Evolutionary conservation across 2,888 invertebrate genomes (phyloP), one percentile per base, ranked within the genome.

Genomic region (Pseudoips prasinana): DNA sequence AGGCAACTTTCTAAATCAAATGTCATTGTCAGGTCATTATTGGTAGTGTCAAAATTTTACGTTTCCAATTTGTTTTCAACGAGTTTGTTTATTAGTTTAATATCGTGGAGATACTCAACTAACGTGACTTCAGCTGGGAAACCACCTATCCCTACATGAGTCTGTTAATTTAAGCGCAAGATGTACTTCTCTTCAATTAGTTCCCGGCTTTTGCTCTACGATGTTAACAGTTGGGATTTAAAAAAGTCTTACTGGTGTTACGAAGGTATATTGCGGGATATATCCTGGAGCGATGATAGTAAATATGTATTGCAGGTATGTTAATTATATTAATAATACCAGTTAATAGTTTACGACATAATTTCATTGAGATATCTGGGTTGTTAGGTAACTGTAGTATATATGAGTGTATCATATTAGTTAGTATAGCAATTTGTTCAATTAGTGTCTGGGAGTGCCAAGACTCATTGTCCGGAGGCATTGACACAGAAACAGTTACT

Each of bases 121-220:
- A 24, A 20, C 37, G 33, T 32, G 27, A 3, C 37, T 41, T 32
- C 22, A 26, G 33, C 17, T 27, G 25, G 33, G 38, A 25, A 42
- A 44, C 25, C 33, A 38, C 26, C 39, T 30, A 9, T 41, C 14
- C 22, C 30, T 49, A 42, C 43, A 44, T 43, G 44, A 39, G 43
- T 25, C 9, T 24, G 30, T 32, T 29, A 26, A 25, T 39, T 25
- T 34, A 41, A 45, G 34, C 39, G 8, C 34, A 33, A 79, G 57
- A 91, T 91, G 91, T 90, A 87, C 71, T 79, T 92, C 46, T 89
- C 90, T 11, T 90, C 91, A 22, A 80, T 90, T 43, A 90, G 91
- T 56, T 89, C 89, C 25, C 87, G 89, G 25, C 73, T 92, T 42
- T 79, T 90, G 62, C 73, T 91, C 11, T 89, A 91, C 57, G 90